Conservation (phyloP, 1,140 invertebrate genomes). For the Microplitis mediator region DNA sequence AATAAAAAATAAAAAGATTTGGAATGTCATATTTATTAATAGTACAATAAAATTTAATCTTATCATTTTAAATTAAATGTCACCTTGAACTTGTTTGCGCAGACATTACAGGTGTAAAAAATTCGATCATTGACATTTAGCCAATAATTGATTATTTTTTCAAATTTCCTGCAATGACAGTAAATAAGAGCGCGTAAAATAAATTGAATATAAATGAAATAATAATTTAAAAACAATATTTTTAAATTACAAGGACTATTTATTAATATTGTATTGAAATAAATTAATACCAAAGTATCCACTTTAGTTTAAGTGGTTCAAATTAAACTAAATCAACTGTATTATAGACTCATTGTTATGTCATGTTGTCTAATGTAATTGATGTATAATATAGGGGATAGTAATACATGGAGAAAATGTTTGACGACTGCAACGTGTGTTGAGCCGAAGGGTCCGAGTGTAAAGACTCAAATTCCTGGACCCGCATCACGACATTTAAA, state of each 20-base stretch:
- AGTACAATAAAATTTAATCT: too few relatives aligned
- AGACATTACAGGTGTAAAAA: background rate
- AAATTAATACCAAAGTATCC: background rate
- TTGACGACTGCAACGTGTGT: constrained; percentile 36
- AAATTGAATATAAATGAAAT: background rate
- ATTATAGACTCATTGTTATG: background rate
- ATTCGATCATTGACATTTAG: background rate
- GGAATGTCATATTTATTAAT: too few relatives aligned
- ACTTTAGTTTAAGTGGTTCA: constrained; percentile 33
- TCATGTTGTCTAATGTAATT: background rate
- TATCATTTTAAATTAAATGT: too few relatives aligned
- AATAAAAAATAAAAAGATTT: too few relatives aligned
- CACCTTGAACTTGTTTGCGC: background rate
- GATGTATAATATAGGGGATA: constrained; percentile 6
- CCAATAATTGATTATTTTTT: background rate
- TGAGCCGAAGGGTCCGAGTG: constrained; percentile 66
- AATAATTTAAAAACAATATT: background rate
- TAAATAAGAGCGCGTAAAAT: background rate
- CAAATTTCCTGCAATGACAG: background rate
- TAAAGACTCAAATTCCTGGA: constrained; percentile 72
- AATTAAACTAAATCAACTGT: constrained; percentile 34
- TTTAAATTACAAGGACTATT: background rate
- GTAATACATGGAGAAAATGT: constrained; percentile 34
- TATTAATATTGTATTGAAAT: background rate
- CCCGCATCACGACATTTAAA: constrained; percentile 68